Evolutionary conservation across 2,113 vertebrate species (phyloP), one percentile per base, ranked within the genome.

Genomic region (Turdus rufiventris): DNA sequence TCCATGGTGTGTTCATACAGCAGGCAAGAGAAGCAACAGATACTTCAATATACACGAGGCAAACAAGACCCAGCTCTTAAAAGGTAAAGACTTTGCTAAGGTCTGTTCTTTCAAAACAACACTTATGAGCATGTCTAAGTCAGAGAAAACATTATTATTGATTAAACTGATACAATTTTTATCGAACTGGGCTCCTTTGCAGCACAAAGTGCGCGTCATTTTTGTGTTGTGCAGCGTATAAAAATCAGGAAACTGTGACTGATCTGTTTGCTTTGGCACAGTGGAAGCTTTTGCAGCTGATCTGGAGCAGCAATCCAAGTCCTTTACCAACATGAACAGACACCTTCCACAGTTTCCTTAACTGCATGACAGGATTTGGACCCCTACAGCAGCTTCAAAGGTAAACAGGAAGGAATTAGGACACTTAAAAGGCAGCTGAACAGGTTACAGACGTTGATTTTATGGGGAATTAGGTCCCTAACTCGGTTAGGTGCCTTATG

Each of bases 131-230:
- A 33, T 76, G 71, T 90, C 81, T 93, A 45, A 85, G 61, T 56
- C 77, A 91, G 72, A 77, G 28, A 72, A 89, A 94, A 88, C 74
- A 83, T 76, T 76, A 67, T 25, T 93, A 89, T 91, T 68, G 91
- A 96, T 95, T 96, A 85, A 66, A 42, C 13, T n/a, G 75, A 94
- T 83, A 66, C 3, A 19, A 77, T 80, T 90, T 93, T 92, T 92
- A 93, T 86, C 0, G 29, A 94, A 25, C 84, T 9, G 34, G 71
- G n/a, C 65, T 85, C 57, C 58, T 82, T 57, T 54, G 77, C 77
- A 85, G 57, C 66, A 65, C 6, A 3, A 61, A 87, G 45, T 0
- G 2, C 20, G 29, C n/a, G 40, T 25, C 12, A 7, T 50, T 53
- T 78, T 18, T 23, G 38, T 48, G 68, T 14, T 31, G 43, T 34